Percentiles rank a stretch among this genome's conserved stretches.
phyloP scores from a whole-genome alignment of 2,888 invertebrate species.

The Agonum fuliginosum region DNA sequence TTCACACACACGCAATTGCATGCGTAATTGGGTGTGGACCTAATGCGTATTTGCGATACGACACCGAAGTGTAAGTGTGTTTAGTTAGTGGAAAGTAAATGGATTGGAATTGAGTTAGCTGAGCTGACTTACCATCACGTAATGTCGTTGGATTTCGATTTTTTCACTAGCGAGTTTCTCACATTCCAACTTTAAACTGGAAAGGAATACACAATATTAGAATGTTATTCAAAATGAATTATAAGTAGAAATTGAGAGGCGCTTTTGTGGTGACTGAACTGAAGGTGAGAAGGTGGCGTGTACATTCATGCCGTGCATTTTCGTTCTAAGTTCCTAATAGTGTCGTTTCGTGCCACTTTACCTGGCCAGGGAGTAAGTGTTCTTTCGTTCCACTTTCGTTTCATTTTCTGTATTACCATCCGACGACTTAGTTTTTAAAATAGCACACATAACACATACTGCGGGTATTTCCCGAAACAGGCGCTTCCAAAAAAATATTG shows the following conservation, averaged over 20 bases:
- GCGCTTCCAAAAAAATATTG: too few relatives aligned
- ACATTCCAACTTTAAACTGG: constrained; percentile 96
- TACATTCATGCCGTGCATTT: too few relatives aligned
- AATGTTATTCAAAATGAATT: constrained; percentile 5
- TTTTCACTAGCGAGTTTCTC: constrained; percentile 98
- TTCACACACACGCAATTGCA: constrained; percentile 45
- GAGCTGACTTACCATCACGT: constrained; percentile 94
- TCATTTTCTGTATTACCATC: too few relatives aligned
- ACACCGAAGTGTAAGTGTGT: background rate
- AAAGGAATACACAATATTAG: constrained; percentile 69
- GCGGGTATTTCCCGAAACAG: too few relatives aligned
- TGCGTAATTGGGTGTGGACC: constrained; percentile 30
- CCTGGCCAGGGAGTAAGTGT: too few relatives aligned
- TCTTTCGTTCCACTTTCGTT: too few relatives aligned
- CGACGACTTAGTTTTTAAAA: too few relatives aligned
- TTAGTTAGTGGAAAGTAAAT: background rate
- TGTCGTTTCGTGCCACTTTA: too few relatives aligned
- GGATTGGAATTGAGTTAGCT: background rate
- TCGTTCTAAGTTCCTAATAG: too few relatives aligned
- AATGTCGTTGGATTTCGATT: constrained; percentile 99
- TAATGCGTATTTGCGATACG: constrained; percentile 43
- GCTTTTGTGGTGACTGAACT: background rate
- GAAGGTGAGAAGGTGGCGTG: too few relatives aligned
- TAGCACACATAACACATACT: too few relatives aligned
- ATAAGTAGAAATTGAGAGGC: background rate